These are phyloP conservation scores for Pristionchus fissidentatus DNA, from an alignment of 2,888 invertebrate genomes.

Conservation along the genomic window DNA sequence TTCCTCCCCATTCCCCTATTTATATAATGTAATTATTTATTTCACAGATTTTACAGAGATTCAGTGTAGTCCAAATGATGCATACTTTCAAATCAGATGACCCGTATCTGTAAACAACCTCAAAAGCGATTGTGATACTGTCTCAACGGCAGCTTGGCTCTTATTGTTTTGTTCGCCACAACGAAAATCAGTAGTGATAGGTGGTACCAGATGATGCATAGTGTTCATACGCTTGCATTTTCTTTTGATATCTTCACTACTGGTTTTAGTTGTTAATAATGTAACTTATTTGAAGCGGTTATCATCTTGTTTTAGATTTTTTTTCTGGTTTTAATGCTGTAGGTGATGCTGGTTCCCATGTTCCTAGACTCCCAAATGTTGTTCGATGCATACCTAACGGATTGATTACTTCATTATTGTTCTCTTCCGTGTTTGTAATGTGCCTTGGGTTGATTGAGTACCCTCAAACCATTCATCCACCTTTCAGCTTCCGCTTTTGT, in stretches of 20 bases:
- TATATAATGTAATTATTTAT: conserved; percentile 45
- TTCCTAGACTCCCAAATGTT: conserved; percentile 35
- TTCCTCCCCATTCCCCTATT: conserved; percentile 13
- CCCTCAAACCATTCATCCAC: conserved; percentile 13
- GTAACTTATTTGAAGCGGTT: conserved; percentile 36
- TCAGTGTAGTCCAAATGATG: conserved; percentile 44
- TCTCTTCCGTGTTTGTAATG: conserved; percentile 35
- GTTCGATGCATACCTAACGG: conserved; percentile 45
- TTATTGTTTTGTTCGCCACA: conserved; percentile 43
- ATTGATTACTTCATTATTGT: conserved; percentile 30
- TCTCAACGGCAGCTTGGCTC: conserved; percentile 13
- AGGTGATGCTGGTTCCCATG: conserved; percentile 45
- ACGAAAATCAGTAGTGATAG: neutral
- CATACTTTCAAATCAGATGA: conserved; percentile 46
- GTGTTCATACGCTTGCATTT: neutral
- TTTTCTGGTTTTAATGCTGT: conserved; percentile 45
- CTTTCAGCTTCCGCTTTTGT: conserved; percentile 4
- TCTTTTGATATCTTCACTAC: neutral
- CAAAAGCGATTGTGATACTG: conserved; percentile 48
- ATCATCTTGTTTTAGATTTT: conserved; percentile 1
- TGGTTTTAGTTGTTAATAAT: conserved; percentile 36
- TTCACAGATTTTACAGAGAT: conserved; percentile 4
- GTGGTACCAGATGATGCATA: neutral
- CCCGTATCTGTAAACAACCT: conserved; percentile 29
- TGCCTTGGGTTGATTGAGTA: conserved; percentile 45